phyloP scores from a whole-genome alignment of 2,888 invertebrate species.

The Ariolimax columbianus region DNA sequence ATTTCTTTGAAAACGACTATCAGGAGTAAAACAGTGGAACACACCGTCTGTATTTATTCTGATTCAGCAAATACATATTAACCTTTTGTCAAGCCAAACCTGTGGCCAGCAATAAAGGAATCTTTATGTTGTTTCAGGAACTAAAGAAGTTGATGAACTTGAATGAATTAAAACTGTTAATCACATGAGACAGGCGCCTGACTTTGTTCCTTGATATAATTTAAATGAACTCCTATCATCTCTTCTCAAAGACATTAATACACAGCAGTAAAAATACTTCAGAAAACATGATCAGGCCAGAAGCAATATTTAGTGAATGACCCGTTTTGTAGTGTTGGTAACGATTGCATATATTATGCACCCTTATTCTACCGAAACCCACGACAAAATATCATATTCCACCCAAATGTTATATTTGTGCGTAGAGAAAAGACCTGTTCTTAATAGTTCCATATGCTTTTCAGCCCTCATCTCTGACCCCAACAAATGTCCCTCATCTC shows the following conservation, averaged over 20 bases:
- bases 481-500: constrained; percentile 12
- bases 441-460: not conserved
- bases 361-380: not conserved
- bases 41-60: no score
- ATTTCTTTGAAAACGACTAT: no score
- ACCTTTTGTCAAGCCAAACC: no score
- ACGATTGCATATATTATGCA: not conserved
- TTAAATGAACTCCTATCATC: no score
- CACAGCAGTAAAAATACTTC: not conserved
- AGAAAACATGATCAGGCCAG: not conserved
- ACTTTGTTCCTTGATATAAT: no score
- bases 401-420: not conserved
- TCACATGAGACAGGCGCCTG: no score
- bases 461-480: not conserved
- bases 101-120: no score
- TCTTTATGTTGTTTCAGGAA: no score
- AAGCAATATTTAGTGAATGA: not conserved
- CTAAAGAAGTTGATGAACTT: no score
- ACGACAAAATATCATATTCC: not conserved
- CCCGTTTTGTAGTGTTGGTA: not conserved
- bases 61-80: no score
- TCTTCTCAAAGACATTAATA: not conserved
- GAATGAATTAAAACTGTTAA: no score
- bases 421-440: not conserved
- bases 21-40: no score